Evolutionary conservation across 2,888 invertebrate species (phyloP).

Genomic region (Chloromyia formosa): DNA sequence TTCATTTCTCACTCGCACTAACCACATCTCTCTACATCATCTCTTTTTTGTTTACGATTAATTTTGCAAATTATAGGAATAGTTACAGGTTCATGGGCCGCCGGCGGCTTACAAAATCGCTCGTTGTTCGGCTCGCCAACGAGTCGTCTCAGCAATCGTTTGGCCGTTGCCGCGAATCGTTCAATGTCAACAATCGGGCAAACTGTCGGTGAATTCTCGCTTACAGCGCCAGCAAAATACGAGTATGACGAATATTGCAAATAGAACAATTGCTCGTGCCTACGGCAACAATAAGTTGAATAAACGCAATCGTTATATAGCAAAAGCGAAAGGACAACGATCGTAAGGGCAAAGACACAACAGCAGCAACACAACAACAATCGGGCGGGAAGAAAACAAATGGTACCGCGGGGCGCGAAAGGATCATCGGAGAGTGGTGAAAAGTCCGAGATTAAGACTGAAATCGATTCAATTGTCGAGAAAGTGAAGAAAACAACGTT

Average conservation of each 20-base stretch:
- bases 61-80: slow-evolving; percentile 55
- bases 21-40: slow-evolving; percentile 28
- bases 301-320: slow-evolving; percentile 50
- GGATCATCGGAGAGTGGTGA: not conserved
- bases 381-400: slow-evolving; percentile 38
- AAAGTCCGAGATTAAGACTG: slow-evolving; percentile 50
- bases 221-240: slow-evolving; percentile 51
- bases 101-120: slow-evolving; percentile 50
- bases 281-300: slow-evolving; percentile 51
- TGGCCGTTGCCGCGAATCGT: slow-evolving; percentile 41
- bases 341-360: slow-evolving; percentile 45
- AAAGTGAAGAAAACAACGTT: slow-evolving; percentile 46
- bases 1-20: slow-evolving; percentile 46
- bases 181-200: slow-evolving; percentile 47
- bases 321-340: slow-evolving; percentile 46
- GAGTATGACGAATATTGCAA: slow-evolving; percentile 46
- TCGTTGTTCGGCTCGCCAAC: slow-evolving; percentile 52
- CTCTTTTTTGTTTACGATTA: slow-evolving; percentile 52
- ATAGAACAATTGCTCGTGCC: slow-evolving; percentile 48
- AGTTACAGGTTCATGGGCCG: slow-evolving; percentile 57
- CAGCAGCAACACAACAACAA: slow-evolving; percentile 23
- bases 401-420: no score
- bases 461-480: slow-evolving; percentile 47
- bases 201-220: slow-evolving; percentile 49
- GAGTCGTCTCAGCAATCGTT: slow-evolving; percentile 52